phyloP scores from a whole-genome alignment of 2,797 vertebrate species.

The Girardinus metallicus region DNA sequence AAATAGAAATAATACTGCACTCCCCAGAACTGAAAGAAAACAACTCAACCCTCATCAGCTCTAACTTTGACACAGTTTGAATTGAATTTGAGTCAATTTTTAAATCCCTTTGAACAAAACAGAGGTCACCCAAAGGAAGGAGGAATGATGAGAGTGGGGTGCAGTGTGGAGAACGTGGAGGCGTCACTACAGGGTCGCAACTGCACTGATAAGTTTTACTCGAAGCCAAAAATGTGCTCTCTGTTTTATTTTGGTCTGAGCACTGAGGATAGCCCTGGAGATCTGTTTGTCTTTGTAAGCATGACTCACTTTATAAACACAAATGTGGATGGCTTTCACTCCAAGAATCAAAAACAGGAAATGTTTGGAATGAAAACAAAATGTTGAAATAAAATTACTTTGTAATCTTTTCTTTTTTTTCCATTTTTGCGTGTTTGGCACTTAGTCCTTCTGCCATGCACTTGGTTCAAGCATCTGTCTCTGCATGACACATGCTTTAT shows the following conservation, averaged over 20 bases:
- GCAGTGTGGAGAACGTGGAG: constrained; percentile 16
- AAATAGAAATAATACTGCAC: neutral
- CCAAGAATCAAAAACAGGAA: constrained; percentile 33
- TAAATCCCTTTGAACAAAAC: constrained; percentile 53
- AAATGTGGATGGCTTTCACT: constrained; percentile 35
- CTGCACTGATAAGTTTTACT: constrained; percentile 57
- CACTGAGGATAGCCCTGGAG: constrained; percentile 34
- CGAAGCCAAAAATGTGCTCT: constrained; percentile 64
- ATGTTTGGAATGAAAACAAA: constrained; percentile 28
- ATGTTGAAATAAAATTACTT: constrained; percentile 23
- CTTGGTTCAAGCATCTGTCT: constrained; percentile 23
- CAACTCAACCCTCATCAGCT: constrained; percentile 24
- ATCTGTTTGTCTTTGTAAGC: constrained; percentile 40
- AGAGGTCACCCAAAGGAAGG: constrained; percentile 50
- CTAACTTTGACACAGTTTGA: constrained; percentile 34
- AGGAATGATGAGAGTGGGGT: neutral
- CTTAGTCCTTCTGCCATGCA: constrained; percentile 19
- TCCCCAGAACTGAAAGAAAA: constrained; percentile 20
- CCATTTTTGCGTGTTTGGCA: constrained; percentile 1
- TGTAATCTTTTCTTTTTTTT: neutral
- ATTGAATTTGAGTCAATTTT: constrained; percentile 29
- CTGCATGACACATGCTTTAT: constrained; percentile 66
- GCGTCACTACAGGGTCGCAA: constrained; percentile 37
- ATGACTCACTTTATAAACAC: constrained; percentile 50
- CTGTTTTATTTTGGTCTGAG: constrained; percentile 71